Conservation (phyloP, 30 jellyfish, hydroid and myxozoan species). For the Clytia hemisphaerica region DNA sequence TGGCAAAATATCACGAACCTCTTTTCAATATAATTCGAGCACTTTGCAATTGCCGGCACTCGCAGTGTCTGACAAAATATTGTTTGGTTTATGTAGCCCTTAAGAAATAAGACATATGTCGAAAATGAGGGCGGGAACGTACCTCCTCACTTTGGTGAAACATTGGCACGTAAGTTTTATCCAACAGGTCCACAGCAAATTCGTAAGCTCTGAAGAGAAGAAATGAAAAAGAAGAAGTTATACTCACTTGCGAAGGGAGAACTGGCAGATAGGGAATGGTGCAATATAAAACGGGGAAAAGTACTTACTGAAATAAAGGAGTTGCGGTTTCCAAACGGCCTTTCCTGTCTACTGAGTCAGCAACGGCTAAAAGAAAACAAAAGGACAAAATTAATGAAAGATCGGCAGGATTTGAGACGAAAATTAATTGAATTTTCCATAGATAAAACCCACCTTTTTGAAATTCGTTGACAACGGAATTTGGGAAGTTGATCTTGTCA, state of each 20-base stretch:
- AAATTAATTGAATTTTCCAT: no score
- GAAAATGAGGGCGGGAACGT: neutral
- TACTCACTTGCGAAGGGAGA: conserved; percentile 26
- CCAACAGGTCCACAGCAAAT: conserved; percentile 65
- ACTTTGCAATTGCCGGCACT: no score
- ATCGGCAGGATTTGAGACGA: neutral
- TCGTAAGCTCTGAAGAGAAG: conserved; percentile 72
- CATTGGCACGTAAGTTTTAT: conserved; percentile 63
- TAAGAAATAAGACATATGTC: neutral
- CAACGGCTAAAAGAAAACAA: conserved; percentile 9
- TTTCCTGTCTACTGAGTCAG: conserved; percentile 32
- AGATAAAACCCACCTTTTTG: conserved; percentile 49
- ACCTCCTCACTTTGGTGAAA: conserved; percentile 94
- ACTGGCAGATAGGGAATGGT: conserved; percentile 32
- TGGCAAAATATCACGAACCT: no score
- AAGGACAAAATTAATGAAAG: neutral
- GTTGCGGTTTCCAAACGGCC: neutral
- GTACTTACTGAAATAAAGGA: conserved; percentile 21
- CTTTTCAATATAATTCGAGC: no score
- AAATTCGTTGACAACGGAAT: conserved; percentile 59
- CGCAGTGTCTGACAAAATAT: no score
- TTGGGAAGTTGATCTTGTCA: conserved; percentile 76
- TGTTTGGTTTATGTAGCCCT: no score
- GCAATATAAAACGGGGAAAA: neutral
- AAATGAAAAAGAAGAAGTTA: conserved; percentile 35